Percentiles rank a stretch among this genome's conserved stretches.
Conservation (phyloP, 2,113 vertebrate genomes). For the Forbesichthys papilliferus region DNA sequence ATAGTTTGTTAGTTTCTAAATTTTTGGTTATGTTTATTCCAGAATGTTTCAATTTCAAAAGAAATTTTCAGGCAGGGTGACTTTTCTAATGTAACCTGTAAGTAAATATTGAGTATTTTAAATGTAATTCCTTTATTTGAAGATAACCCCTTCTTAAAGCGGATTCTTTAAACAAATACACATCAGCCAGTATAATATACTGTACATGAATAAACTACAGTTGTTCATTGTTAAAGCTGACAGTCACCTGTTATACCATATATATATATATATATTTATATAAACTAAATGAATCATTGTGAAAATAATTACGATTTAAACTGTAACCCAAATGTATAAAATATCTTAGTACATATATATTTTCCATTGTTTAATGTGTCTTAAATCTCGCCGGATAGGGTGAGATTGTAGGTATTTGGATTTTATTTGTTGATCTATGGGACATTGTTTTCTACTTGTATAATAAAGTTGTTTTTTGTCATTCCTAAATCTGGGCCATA, state of each 20-base stretch:
- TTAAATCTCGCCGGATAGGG: conserved; percentile 10
- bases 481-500: conserved; percentile 16
- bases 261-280: no score
- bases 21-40: conserved; percentile 21
- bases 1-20: neutral
- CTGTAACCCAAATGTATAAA: no score
- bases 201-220: no score
- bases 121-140: no score
- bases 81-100: neutral
- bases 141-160: no score
- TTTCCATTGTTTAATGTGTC: neutral
- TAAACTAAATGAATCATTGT: no score
- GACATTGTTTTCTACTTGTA: conserved; percentile 48
- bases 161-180: no score
- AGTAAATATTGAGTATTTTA: neutral
- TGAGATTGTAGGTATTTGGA: conserved; percentile 16
- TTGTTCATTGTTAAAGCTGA: no score
- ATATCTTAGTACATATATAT: neutral
- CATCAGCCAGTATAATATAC: no score
- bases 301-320: no score
- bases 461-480: conserved; percentile 63
- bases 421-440: conserved; percentile 29
- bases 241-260: no score
- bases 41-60: conserved; percentile 34
- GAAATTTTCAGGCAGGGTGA: neutral